A percentile compares a stretch with the other conserved stretches of the same genome.
phyloP scores from a whole-genome alignment of 2,888 invertebrate species.

The Spatulosminthurus flaviceps region DNA sequence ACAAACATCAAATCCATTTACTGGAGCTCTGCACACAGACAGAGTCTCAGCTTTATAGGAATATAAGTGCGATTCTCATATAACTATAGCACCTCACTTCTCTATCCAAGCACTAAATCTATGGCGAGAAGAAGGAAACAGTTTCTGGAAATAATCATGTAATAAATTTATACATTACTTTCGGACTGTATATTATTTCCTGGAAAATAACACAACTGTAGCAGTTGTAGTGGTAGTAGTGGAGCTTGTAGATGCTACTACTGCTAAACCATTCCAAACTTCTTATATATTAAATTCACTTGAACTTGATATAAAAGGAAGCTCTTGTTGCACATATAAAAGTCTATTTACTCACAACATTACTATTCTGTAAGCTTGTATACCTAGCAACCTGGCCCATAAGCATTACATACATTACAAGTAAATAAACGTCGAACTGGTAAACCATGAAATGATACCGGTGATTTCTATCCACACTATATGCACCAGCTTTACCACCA shows the following conservation, averaged over 20 bases:
- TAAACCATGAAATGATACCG: conserved; percentile 41
- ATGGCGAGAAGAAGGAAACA: conserved; percentile 18
- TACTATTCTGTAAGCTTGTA: background rate
- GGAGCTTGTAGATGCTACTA: too few relatives aligned
- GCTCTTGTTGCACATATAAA: too few relatives aligned
- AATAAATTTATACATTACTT: conserved; percentile 14
- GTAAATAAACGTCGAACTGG: conserved; percentile 26
- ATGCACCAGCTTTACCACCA: conserved; percentile 14
- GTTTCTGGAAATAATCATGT: conserved; percentile 18
- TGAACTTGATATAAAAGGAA: too few relatives aligned
- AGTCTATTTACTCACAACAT: conserved; percentile 3
- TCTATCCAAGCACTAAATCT: background rate
- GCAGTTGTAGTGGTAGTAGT: too few relatives aligned
- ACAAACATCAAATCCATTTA: conserved; percentile 21
- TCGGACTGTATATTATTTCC: conserved; percentile 3
- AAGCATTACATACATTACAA: conserved; percentile 5
- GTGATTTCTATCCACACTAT: conserved; percentile 37
- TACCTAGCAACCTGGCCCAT: background rate
- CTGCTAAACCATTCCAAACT: too few relatives aligned
- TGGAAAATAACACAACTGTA: background rate
- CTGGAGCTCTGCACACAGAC: background rate
- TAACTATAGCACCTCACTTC: too few relatives aligned
- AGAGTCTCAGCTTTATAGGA: too few relatives aligned
- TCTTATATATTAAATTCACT: too few relatives aligned
- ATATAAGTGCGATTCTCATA: background rate